These are phyloP conservation scores for human (Homo sapiens) DNA, from an alignment of 2,113 vertebrate genomes.

Conservation along the genomic window DNA sequence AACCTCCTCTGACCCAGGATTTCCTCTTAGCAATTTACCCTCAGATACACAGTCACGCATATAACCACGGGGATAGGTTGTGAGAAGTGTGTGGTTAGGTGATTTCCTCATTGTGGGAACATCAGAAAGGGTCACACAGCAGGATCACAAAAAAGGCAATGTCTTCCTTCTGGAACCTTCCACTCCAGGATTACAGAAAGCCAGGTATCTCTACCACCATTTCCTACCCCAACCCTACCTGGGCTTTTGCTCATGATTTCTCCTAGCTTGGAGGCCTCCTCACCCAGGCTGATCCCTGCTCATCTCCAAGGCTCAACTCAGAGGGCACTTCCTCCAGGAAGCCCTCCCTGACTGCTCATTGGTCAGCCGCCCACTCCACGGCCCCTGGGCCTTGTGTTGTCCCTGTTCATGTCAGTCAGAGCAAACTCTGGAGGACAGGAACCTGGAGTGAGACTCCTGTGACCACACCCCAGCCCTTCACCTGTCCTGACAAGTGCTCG, in stretches of 20 bases:
- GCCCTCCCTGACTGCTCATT: background rate
- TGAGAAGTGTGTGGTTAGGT: background rate
- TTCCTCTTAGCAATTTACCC: background rate
- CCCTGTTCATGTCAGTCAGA: too few relatives aligned
- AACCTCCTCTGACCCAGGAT: background rate
- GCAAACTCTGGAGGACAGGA: background rate
- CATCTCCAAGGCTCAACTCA: background rate
- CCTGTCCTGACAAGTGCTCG: background rate
- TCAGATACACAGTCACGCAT: background rate
- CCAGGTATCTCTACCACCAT: too few relatives aligned
- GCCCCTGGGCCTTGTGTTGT: accelerated
- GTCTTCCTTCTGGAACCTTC: background rate
- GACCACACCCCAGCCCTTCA: too few relatives aligned
- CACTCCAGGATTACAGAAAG: background rate
- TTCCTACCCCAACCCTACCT: background rate
- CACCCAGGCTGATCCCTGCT: background rate
- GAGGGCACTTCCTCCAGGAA: background rate
- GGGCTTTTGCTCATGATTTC: background rate
- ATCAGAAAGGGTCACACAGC: background rate
- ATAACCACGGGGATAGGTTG: accelerated
- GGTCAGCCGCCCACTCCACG: background rate
- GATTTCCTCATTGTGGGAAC: background rate
- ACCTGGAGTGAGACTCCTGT: background rate
- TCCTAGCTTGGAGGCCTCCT: too few relatives aligned
- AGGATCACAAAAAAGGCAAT: background rate